Percentiles rank a stretch among this genome's conserved stretches.
phyloP scores from a whole-genome alignment of 2,797 vertebrate species.

The Galagoides demidoff region DNA sequence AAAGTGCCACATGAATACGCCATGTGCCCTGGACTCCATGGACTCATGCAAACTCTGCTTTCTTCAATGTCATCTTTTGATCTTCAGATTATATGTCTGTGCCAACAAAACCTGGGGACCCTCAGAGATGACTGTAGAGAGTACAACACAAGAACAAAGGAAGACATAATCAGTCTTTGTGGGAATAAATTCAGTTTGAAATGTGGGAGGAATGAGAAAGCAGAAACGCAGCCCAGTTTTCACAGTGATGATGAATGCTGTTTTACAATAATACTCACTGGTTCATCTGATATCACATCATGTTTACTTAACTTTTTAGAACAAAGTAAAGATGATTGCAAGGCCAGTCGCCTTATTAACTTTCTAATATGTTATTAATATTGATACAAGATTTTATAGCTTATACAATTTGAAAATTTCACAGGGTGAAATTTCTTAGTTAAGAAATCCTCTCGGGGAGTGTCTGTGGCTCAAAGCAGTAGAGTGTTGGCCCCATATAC shows the following conservation, averaged over 20 bases:
- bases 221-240: neutral
- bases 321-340: constrained; percentile 9
- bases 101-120: neutral
- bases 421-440: neutral
- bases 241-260: neutral
- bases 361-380: constrained; percentile 43
- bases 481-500: too few species aligned
- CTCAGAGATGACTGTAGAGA: neutral
- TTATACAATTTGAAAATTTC: neutral
- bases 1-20: neutral
- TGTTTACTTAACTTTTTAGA: constrained; percentile 17
- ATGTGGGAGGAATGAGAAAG: neutral
- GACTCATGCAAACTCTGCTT: neutral
- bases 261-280: neutral
- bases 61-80: neutral
- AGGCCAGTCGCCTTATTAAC: constrained; percentile 27
- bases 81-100: neutral
- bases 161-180: rapidly evolving
- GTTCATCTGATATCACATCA: neutral
- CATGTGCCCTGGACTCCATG: neutral
- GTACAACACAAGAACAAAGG: neutral
- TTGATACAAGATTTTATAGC: neutral
- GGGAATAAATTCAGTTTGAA: neutral
- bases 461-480: too few species aligned
- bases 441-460: neutral